Base-by-base conservation (phyloP, 2,797 vertebrate species). In the Premnoplex brunnescens region DNA sequence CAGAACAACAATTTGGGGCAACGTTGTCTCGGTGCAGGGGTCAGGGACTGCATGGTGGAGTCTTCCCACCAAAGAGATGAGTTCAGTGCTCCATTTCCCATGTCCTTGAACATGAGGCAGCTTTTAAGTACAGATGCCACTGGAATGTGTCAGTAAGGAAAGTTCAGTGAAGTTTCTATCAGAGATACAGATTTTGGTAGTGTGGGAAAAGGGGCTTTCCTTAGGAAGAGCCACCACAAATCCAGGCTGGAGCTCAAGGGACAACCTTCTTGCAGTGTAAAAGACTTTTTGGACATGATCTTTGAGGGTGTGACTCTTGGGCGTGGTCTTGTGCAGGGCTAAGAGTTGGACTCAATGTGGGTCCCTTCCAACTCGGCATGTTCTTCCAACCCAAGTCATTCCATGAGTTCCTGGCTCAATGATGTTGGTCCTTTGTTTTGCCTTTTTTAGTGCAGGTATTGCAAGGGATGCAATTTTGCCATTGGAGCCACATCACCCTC, bases 21-120 rank as follows among this genome's bases (percentile, higher is more conserved):
- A 1, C 0, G 0, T 3, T 66, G 15, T 2, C 34, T 49, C 6
- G 6, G 12, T 34, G 8, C 4, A 14, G n/a, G 39, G 23, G 30
- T 36, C 27, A 4, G 6, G 0, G 4, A 21, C 5, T n/a, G 12
- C 3, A 2, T 1, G 10, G 15, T 30, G 26, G n/a, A 14, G 12
- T n/a, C 18, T 71, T 55, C 16, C 18, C 36, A 22, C 4, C 3
- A 58, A 16, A 56, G 36, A 16, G 13, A 46, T 3, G 9, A 64
- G 19, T 19, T 20, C 30, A 7, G 0, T 20, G 28, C 30, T 52
- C 28, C 18, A 19, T 18, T 30, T 19, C 28, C 51, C 28, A 12
- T 6, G 9, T 41, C 26, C 32, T 43, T 34, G 27, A 54, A 36
- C 10, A 1, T 15, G 10, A 41, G 62, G 27, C 37, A 87, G 32